Evolutionary conservation across 92 coral and sea anemone species (phyloP).

Genomic region (Palythoa caribaeorum): DNA sequence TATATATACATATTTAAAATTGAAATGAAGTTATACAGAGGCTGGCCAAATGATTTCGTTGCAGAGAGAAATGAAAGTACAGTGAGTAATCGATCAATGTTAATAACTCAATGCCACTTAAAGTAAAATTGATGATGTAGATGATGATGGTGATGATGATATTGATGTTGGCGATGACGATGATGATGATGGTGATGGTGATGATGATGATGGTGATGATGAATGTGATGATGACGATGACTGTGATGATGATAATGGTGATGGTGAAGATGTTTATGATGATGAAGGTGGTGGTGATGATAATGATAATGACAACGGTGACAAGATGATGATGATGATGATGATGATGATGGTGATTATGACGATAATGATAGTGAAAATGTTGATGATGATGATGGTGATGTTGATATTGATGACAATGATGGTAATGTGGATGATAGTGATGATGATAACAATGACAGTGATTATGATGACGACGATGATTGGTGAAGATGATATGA

Average conservation of each 20-base stretch:
- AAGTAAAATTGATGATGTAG: background rate
- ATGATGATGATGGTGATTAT: background rate
- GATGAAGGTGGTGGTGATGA: background rate
- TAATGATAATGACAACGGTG: background rate
- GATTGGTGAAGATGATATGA: too few relatives aligned
- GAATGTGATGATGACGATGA: background rate
- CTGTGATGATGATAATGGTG: background rate
- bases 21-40: too few relatives aligned
- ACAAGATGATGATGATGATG: background rate
- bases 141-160: background rate
- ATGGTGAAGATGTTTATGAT: too few relatives aligned
- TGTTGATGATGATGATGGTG: background rate
- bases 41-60: too few relatives aligned
- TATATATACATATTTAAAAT: too few relatives aligned
- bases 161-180: too few relatives aligned
- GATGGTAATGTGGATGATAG: background rate
- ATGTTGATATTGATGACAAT: background rate
- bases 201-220: background rate
- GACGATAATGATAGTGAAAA: background rate
- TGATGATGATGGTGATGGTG: background rate
- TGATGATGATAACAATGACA: too few relatives aligned
- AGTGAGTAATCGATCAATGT: too few relatives aligned
- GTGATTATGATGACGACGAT: too few relatives aligned
- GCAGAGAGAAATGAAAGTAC: too few relatives aligned
- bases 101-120: background rate